Percentiles rank a stretch among this genome's conserved stretches.
phyloP scores from a whole-genome alignment of 2,888 invertebrate genomes.

The Catotricha subobsoleta region DNA sequence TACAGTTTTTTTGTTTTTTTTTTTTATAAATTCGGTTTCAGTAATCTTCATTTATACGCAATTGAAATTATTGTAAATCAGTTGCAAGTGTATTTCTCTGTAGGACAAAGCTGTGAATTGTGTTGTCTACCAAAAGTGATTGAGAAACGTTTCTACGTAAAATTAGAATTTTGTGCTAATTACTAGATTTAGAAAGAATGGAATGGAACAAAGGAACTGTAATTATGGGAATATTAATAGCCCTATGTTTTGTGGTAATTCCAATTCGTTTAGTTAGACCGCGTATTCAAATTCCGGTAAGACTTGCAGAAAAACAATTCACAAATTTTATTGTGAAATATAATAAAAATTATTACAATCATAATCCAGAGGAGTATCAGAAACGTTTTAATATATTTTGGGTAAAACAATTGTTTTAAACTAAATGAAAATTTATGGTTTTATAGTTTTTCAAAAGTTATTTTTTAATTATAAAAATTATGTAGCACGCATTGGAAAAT shows the following conservation, averaged over 20 bases:
- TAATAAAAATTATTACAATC: slow-evolving; percentile 1
- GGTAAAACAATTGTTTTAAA: not conserved
- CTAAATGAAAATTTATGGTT: not conserved
- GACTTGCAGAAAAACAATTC: not conserved
- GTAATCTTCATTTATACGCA: too few species aligned
- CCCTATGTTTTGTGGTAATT: slow-evolving; percentile 2
- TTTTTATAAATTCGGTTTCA: too few species aligned
- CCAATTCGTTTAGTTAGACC: not conserved
- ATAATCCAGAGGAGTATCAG: slow-evolving; percentile 4
- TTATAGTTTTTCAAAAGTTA: not conserved
- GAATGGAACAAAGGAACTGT: not conserved
- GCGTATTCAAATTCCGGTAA: not conserved
- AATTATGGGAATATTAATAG: not conserved
- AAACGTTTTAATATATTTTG: not conserved
- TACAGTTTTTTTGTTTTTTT: too few species aligned
- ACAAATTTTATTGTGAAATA: not conserved
- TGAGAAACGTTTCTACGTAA: too few species aligned
- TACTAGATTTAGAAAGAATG: not conserved
- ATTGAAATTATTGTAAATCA: too few species aligned
- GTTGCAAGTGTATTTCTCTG: too few species aligned
- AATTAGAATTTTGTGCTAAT: too few species aligned
- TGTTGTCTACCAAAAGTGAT: too few species aligned
- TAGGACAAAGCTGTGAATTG: too few species aligned
- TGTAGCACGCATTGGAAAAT: not conserved
- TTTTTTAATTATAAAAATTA: not conserved